Conservation (phyloP, 1,140 invertebrate species). For the Drosophila yakuba region DNA sequence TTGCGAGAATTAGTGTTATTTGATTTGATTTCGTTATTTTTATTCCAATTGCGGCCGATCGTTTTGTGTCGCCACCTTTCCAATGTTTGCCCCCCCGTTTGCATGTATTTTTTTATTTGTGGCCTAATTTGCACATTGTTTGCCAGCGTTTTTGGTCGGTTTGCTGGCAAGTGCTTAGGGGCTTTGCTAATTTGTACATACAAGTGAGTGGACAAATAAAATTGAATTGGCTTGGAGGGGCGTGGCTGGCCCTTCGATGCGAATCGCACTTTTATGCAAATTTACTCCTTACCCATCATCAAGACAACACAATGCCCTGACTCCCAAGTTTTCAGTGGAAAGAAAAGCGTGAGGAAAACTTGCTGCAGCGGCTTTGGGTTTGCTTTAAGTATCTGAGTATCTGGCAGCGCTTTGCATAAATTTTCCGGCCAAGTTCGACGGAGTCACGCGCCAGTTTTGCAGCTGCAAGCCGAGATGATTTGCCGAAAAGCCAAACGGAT, state of each 20-base stretch:
- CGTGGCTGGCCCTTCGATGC: slow-evolving; percentile 3
- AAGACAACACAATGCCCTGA: slow-evolving; percentile 12
- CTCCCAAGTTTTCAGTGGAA: slow-evolving; percentile 17
- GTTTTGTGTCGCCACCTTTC: slow-evolving; percentile 17
- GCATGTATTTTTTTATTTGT: slow-evolving; percentile 18
- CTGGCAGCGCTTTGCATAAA: slow-evolving; percentile 79
- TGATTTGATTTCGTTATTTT: slow-evolving; percentile 49
- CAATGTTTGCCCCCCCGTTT: slow-evolving; percentile 10
- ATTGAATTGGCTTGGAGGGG: slow-evolving; percentile 5
- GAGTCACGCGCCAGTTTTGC: slow-evolving; percentile 73
- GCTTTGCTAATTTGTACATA: slow-evolving; percentile 41
- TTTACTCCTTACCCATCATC: slow-evolving; percentile 32
- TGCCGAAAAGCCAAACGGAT: slow-evolving; percentile 78
- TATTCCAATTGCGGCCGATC: slow-evolving; percentile 8
- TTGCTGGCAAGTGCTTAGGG: slow-evolving; percentile 24
- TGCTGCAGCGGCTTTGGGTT: slow-evolving; percentile 63
- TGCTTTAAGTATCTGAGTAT: slow-evolving; percentile 81
- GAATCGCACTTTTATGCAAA: slow-evolving; percentile 35
- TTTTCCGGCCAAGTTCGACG: slow-evolving; percentile 66
- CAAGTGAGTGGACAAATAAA: slow-evolving; percentile 28
- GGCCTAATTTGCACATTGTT: slow-evolving; percentile 52
- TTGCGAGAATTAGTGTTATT: slow-evolving; percentile 63
- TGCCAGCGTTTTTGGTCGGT: slow-evolving; percentile 38
- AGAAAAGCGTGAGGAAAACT: slow-evolving; percentile 25
- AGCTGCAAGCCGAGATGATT: slow-evolving; percentile 70